Base-by-base conservation (phyloP, 2,797 vertebrate species). In the Myotis myotis region DNA sequence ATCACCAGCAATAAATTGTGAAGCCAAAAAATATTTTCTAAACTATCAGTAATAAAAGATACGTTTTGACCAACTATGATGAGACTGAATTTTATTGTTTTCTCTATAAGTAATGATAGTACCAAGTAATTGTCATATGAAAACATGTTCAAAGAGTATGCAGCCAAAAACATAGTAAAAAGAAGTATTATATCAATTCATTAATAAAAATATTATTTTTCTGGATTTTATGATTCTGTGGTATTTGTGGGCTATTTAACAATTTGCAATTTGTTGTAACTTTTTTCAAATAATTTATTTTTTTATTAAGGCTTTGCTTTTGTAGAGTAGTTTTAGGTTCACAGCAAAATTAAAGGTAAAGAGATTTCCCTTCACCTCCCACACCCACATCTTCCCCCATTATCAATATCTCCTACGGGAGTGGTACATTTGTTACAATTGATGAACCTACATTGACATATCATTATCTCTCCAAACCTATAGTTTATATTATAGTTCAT, bases 11-110 rank as follows among this genome's bases (percentile, higher is more conserved):
- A 88, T 70, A 25, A 80, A 66, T 64, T 82, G 9, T 71, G 76
- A 87, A n/a, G 8, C 2, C 23, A 36, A 81, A 91, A 89, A 51
- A 49, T 80, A 30, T 49, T 70, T 95, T 91, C 33, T 68, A 79
- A 95, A 76, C 17, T 41, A 71, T 91, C 53, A 92, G 60, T 72
- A 80, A 83, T 36, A 66, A 89, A 94, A 86, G 17, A 75, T 30
- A 60, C 25, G 2, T 79, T 93, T 94, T 12, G 12, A 82, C 12
- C 57, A 62, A 89, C 16, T 19, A 55, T 51, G 20, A 44, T 17
- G 30, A 11, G 23, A 78, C 11, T 80, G 16, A 81, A 86, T 72
- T 84, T 60, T 84, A 30, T 86, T 38, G 2, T 57, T 92, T 70
- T 64, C 68, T 76, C 41, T 71, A 55, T 8, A 83, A 11, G 20